These are phyloP conservation scores for Sinocyclocheilus anshuiensis DNA, from an alignment of 2,113 vertebrate genomes.

Conservation along the genomic window DNA sequence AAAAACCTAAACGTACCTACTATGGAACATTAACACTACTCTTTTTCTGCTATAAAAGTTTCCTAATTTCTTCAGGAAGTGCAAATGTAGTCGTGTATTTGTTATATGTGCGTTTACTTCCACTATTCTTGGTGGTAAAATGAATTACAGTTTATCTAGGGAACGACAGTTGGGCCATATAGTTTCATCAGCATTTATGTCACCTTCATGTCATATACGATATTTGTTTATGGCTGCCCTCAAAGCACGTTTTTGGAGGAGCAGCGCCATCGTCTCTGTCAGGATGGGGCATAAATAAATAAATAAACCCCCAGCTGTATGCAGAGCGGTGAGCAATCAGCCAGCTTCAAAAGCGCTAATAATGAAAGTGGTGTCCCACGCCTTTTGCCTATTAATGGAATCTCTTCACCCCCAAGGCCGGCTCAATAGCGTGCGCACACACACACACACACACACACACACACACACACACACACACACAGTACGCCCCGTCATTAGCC, in stretches of 20 bases:
- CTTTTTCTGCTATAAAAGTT: neutral
- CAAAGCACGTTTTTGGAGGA: neutral
- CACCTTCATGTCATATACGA: slow-evolving; percentile 20
- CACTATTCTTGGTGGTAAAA: neutral
- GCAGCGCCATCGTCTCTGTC: neutral
- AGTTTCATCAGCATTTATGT: slow-evolving; percentile 25
- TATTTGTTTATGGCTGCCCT: slow-evolving; percentile 16
- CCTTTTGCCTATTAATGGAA: slow-evolving; percentile 52
- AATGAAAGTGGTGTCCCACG: slow-evolving; percentile 50
- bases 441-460: slow-evolving; percentile 53
- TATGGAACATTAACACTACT: neutral
- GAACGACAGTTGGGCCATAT: neutral
- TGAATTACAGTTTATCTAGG: neutral
- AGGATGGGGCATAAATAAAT: slow-evolving; percentile 57
- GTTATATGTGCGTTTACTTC: neutral
- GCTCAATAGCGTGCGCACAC: slow-evolving; percentile 53
- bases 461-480: slow-evolving; percentile 56
- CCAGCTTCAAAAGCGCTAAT: slow-evolving; percentile 60
- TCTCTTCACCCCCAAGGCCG: slow-evolving; percentile 28
- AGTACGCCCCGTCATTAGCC: slow-evolving; percentile 71
- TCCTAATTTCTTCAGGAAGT: neutral
- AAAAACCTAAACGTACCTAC: neutral
- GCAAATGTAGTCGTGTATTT: neutral
- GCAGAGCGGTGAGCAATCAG: slow-evolving; percentile 59
- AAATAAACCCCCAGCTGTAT: slow-evolving; percentile 51